These are phyloP conservation scores for Anguilla megastoma DNA, from an alignment of 2,797 vertebrate species.

Conservation along the genomic window DNA sequence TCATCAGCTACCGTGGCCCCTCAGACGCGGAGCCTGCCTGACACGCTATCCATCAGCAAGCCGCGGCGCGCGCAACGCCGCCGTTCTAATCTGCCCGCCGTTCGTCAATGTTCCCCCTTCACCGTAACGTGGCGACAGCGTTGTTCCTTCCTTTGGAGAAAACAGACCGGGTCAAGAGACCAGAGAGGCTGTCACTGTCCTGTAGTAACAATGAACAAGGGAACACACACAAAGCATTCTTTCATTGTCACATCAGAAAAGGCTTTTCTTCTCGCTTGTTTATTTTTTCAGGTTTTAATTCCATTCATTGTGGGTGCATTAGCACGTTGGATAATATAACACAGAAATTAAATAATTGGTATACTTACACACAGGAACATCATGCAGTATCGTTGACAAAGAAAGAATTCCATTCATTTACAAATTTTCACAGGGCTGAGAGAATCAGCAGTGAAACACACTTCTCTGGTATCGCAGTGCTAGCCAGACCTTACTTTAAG, in stretches of 20 bases:
- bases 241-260: neutral
- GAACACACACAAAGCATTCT: neutral
- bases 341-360: neutral
- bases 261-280: neutral
- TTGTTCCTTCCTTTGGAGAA: neutral
- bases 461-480: neutral
- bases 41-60: slow-evolving; percentile 14
- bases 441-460: neutral
- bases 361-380: neutral
- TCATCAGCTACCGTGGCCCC: neutral
- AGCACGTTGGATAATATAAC: neutral
- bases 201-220: neutral
- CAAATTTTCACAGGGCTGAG: neutral
- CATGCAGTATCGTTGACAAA: neutral
- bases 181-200: neutral
- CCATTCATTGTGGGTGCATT: neutral
- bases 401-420: neutral
- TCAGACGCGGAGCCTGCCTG: neutral
- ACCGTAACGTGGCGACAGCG: neutral
- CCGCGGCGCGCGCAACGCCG: neutral
- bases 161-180: neutral
- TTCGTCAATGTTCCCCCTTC: neutral
- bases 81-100: slow-evolving; percentile 19
- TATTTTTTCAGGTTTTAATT: neutral
- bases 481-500: neutral